A percentile compares a stretch with the other conserved stretches of the same genome.
Evolutionary conservation across 2,888 invertebrate genomes (phyloP).

Genomic region (Pantelozetes paolii): DNA sequence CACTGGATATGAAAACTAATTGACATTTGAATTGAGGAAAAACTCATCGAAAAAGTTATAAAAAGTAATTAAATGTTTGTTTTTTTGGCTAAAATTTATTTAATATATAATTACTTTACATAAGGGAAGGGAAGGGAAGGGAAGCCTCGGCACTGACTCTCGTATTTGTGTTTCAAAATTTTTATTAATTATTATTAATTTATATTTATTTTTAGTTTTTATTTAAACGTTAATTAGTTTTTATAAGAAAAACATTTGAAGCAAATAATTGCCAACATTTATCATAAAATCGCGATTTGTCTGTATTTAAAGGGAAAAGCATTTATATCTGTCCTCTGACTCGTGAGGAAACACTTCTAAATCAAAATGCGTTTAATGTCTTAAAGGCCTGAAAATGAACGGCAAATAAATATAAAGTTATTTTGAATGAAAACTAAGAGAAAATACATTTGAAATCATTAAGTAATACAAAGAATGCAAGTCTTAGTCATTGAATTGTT

Average conservation of each 20-base stretch:
- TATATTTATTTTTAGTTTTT: background rate
- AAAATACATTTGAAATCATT: slow-evolving; percentile 4
- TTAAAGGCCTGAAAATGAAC: background rate
- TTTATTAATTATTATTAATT: slow-evolving; percentile 12
- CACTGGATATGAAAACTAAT: background rate
- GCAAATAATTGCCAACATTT: slow-evolving; percentile 1
- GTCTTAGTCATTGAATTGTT: background rate
- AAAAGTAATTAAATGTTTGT: background rate
- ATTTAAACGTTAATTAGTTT: background rate
- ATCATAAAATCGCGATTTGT: background rate
- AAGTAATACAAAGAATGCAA: background rate
- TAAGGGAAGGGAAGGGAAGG: no score
- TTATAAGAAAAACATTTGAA: background rate
- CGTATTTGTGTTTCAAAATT: background rate
- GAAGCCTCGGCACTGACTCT: background rate
- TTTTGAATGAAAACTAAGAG: slow-evolving; percentile 2
- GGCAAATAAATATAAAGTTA: background rate
- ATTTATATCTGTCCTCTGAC: background rate
- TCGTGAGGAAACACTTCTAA: no score
- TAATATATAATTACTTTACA: no score
- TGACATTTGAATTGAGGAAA: background rate
- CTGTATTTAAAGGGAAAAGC: background rate
- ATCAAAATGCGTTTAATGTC: no score
- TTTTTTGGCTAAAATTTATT: background rate
- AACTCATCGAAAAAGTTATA: no score